Percentiles rank a stretch among this genome's conserved stretches.
Evolutionary conservation across 2,113 vertebrate species (phyloP).

Genomic region (Cygnus atratus): DNA sequence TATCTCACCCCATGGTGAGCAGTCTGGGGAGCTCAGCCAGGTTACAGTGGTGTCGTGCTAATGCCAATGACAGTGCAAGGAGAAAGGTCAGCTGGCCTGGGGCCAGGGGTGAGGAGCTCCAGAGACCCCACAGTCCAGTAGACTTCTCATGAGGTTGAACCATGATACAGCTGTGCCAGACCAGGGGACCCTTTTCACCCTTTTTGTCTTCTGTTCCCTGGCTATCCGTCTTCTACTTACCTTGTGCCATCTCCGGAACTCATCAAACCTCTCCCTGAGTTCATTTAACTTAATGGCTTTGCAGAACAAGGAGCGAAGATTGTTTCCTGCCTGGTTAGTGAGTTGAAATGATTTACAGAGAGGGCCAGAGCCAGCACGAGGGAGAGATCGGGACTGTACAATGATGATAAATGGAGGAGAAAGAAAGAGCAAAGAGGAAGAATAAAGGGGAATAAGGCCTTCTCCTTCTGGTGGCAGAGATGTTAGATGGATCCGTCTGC

Average conservation of each 20-base stretch:
- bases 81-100: not conserved
- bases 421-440: not conserved
- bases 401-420: not conserved
- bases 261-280: not conserved
- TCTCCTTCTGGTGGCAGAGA: not conserved
- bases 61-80: rapidly evolving
- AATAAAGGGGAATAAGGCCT: not conserved
- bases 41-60: rapidly evolving
- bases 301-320: not conserved
- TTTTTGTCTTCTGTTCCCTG: not conserved
- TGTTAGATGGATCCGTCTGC: not conserved
- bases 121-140: not conserved
- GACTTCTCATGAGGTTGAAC: not conserved
- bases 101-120: not conserved
- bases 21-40: not conserved
- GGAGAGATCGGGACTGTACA: not conserved
- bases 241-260: not conserved
- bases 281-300: not conserved
- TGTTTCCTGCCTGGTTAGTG: not conserved
- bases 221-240: not conserved
- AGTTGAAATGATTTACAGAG: not conserved
- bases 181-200: not conserved
- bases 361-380: not conserved
- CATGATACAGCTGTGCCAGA: not conserved
- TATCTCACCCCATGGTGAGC: not conserved